Percentiles rank a stretch among this genome's conserved stretches.
phyloP scores from a whole-genome alignment of 2,888 invertebrate species.

The Pseudococcus longispinus region DNA sequence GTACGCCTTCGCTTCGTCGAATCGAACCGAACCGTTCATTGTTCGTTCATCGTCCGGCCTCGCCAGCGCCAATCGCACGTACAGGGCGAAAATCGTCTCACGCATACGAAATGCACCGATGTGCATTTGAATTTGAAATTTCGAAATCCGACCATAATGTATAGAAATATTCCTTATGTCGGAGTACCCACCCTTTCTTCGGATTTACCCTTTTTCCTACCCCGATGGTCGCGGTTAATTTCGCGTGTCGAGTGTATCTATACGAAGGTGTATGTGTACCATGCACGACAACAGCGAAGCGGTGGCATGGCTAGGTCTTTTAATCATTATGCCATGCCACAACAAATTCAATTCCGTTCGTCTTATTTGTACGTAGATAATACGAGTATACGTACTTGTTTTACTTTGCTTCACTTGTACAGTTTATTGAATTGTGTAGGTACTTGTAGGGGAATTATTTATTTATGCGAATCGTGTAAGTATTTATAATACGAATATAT shows the following conservation, averaged over 20 bases:
- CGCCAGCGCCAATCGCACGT: neutral
- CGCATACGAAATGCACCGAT: slow-evolving; percentile 13
- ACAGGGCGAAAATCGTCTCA: neutral
- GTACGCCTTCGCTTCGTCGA: neutral
- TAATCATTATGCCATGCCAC: neutral
- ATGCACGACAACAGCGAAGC: neutral
- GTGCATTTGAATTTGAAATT: neutral
- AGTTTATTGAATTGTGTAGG: neutral
- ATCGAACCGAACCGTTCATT: too few relatives aligned
- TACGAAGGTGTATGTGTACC: too few relatives aligned
- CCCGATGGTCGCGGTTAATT: neutral
- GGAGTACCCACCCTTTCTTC: neutral
- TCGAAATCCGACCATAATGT: neutral
- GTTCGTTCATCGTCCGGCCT: neutral
- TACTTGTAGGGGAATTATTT: neutral
- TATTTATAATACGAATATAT: neutral
- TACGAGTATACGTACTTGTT: neutral
- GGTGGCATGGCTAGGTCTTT: neutral
- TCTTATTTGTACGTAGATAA: slow-evolving; percentile 6
- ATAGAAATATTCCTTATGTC: neutral
- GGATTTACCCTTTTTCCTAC: neutral
- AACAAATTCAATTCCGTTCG: neutral
- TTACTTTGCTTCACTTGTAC: neutral
- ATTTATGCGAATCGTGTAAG: slow-evolving; percentile 1
- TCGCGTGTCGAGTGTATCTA: neutral